Conservation (phyloP, 2,888 invertebrate species). For the Eristalis arbustorum region DNA sequence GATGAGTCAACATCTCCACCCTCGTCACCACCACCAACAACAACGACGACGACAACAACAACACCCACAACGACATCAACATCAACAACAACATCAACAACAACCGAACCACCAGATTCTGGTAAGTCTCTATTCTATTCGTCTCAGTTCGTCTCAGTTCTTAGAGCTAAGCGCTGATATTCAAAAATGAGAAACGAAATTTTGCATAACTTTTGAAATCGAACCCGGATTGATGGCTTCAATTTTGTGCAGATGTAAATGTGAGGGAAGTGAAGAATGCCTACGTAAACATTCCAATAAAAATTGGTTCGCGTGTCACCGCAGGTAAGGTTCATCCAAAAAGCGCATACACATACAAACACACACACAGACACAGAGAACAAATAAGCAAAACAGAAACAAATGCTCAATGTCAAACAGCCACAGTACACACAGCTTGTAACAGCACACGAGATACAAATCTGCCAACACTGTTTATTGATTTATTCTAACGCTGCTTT, state of each 20-base stretch:
- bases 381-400: neutral
- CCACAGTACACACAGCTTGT: neutral
- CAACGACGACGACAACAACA: neutral
- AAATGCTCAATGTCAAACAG: neutral
- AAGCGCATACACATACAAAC: neutral
- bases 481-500: neutral
- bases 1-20: neutral
- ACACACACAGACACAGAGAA: too few relatives aligned
- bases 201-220: neutral
- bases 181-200: neutral
- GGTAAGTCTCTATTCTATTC: neutral
- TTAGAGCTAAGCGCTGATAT: neutral
- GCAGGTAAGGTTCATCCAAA: neutral
- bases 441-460: neutral
- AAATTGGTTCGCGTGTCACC: neutral
- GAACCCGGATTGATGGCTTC: neutral
- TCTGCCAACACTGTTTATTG: neutral
- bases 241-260: neutral
- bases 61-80: neutral
- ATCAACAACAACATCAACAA: neutral
- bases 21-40: neutral
- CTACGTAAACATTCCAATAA: neutral
- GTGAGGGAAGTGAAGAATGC: constrained; percentile 12
- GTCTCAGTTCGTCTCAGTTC: neutral
- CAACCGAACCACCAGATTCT: neutral